phyloP scores from a whole-genome alignment of 2,888 invertebrate genomes.

The Enchytraeus crypticus region DNA sequence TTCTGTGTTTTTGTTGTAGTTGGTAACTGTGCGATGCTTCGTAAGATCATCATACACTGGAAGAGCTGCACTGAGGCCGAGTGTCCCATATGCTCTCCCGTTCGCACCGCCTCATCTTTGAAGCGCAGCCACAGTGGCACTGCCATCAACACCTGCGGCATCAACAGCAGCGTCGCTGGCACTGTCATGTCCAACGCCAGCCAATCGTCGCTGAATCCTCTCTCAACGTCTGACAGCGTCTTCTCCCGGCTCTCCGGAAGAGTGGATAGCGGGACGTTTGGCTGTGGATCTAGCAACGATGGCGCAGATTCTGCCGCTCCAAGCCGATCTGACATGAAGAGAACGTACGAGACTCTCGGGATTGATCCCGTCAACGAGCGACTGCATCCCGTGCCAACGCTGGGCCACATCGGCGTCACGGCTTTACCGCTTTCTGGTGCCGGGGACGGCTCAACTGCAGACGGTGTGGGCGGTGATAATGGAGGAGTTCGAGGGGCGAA shows the following conservation, averaged over 20 bases:
- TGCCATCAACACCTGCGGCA: neutral
- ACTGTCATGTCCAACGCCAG: neutral
- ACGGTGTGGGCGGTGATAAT: neutral
- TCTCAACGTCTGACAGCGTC: neutral
- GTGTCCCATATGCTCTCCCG: slow-evolving; percentile 94
- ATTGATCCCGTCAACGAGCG: neutral
- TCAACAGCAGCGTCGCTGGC: neutral
- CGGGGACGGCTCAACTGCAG: neutral
- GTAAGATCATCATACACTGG: slow-evolving; percentile 98
- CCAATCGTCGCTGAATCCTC: neutral
- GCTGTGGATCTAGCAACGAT: neutral
- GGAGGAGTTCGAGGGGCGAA: slow-evolving; percentile 51
- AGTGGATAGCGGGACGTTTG: neutral
- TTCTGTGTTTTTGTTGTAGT: slow-evolving; percentile 50
- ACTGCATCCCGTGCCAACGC: neutral
- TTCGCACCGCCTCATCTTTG: slow-evolving; percentile 56
- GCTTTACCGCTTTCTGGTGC: neutral
- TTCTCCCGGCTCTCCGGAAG: neutral
- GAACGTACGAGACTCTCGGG: slow-evolving; percentile 4
- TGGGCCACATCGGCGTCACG: neutral
- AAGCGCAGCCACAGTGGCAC: too few relatives aligned
- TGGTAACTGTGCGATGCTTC: slow-evolving; percentile 93
- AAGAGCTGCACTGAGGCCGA: slow-evolving; percentile 89
- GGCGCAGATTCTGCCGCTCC: neutral
- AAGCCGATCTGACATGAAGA: neutral